A percentile compares a stretch with the other conserved stretches of the same genome.
Conservation (phyloP, 2,888 invertebrate genomes). For the Mactromeris polynyma region DNA sequence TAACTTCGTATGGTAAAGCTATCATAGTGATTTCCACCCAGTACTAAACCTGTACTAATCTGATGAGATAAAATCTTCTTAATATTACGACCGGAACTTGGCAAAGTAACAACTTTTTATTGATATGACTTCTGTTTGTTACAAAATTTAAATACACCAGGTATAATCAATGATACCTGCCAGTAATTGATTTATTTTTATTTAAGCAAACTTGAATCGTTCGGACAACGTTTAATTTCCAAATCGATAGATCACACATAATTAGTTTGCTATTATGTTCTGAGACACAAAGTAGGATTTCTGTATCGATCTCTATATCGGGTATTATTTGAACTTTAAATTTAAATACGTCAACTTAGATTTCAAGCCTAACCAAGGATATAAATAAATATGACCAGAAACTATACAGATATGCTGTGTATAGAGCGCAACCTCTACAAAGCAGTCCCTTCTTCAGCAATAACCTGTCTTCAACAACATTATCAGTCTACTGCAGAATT, state of each 20-base stretch:
- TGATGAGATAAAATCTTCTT: background rate
- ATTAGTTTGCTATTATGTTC: background rate
- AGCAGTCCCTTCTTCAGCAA: too few species aligned
- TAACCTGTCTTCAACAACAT: too few species aligned
- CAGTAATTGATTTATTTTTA: constrained; percentile 6
- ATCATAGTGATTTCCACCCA: too few species aligned
- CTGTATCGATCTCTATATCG: background rate
- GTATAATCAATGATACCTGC: background rate
- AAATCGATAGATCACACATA: background rate
- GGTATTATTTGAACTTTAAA: background rate
- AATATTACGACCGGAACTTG: background rate
- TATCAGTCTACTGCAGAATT: too few species aligned
- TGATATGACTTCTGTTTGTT: background rate
- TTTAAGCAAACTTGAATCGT: background rate
- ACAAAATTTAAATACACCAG: background rate
- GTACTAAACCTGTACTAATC: background rate
- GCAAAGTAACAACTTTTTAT: constrained; percentile 8
- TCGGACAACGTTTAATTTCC: background rate
- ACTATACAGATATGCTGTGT: background rate
- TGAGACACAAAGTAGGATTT: background rate
- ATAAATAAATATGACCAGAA: background rate
- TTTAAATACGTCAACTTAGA: background rate
- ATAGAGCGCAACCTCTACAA: too few species aligned
- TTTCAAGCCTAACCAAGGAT: background rate
- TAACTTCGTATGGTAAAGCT: too few species aligned